Conservation (phyloP, 1,140 invertebrate genomes). For the Cardiocondyla obscurior region DNA sequence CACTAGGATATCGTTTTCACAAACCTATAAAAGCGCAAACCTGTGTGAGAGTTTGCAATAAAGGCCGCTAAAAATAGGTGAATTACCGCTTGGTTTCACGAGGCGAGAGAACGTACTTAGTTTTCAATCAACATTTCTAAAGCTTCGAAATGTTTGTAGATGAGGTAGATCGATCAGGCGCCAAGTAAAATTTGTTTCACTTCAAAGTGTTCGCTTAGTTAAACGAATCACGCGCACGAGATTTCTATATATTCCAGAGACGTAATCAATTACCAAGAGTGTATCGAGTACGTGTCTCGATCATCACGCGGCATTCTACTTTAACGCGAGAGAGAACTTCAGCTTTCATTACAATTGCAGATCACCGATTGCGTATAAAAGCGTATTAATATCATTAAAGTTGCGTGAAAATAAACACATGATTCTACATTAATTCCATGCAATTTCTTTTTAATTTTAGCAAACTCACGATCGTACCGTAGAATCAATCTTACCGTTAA, state of each 20-base stretch:
- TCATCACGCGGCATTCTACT: background rate
- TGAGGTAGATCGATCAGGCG: slow-evolving; percentile 3
- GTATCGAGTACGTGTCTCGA: slow-evolving; percentile 15
- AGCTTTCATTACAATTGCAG: background rate
- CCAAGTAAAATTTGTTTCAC: background rate
- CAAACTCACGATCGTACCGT: background rate
- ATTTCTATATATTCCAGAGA: slow-evolving; percentile 1
- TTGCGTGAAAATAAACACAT: background rate
- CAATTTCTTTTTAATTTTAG: background rate
- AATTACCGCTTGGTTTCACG: background rate
- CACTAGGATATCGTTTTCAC: slow-evolving; percentile 93
- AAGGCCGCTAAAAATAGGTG: background rate
- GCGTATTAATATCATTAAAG: background rate
- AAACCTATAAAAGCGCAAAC: slow-evolving; percentile 85
- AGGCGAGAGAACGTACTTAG: background rate
- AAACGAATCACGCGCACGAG: background rate
- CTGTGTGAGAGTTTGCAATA: background rate
- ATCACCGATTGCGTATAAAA: background rate
- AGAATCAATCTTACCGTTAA: background rate
- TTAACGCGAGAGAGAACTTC: background rate
- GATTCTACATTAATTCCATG: background rate
- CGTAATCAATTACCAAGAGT: slow-evolving; percentile 17
- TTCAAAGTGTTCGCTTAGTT: slow-evolving; percentile 29
- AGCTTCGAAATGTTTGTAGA: background rate
- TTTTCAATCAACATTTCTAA: slow-evolving; percentile 35